Conservation (phyloP, 2,888 invertebrate genomes). For the Diadromus collaris region DNA sequence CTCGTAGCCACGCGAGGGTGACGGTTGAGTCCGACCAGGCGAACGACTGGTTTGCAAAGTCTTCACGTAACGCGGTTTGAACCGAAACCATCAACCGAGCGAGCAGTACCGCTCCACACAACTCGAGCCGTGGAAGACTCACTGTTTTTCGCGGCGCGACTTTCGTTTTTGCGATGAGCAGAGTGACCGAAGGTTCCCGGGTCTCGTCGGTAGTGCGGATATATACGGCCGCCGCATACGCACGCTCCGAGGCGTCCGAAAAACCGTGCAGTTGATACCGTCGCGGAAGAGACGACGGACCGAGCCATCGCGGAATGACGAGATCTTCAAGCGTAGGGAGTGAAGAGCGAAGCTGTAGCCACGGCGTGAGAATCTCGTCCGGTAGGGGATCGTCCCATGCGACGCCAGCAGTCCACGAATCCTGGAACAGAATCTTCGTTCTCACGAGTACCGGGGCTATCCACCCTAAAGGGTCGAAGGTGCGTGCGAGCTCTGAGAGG, state of each 20-base stretch:
- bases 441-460: background rate
- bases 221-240: background rate
- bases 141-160: background rate
- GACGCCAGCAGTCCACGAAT: background rate
- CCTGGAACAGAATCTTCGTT: background rate
- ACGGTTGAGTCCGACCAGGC: conserved; percentile 20
- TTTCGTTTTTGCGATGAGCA: too few relatives aligned
- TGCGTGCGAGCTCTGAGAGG: background rate
- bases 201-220: background rate
- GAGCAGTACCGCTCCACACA: conserved; percentile 9
- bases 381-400: conserved; percentile 1
- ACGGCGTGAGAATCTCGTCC: background rate
- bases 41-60: background rate
- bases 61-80: background rate
- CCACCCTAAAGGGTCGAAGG: background rate
- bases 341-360: background rate
- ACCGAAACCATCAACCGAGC: conserved; percentile 1
- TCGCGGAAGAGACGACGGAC: background rate
- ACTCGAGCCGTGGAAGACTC: conserved; percentile 10
- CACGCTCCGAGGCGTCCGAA: background rate
- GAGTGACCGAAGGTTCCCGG: background rate
- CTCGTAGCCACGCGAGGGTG: conserved; percentile 11
- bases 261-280: background rate
- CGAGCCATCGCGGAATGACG: conserved; percentile 8
- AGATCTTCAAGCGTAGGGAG: background rate